Base-by-base conservation (phyloP, 1,140 invertebrate genomes). In the Zaprionus inermis region DNA sequence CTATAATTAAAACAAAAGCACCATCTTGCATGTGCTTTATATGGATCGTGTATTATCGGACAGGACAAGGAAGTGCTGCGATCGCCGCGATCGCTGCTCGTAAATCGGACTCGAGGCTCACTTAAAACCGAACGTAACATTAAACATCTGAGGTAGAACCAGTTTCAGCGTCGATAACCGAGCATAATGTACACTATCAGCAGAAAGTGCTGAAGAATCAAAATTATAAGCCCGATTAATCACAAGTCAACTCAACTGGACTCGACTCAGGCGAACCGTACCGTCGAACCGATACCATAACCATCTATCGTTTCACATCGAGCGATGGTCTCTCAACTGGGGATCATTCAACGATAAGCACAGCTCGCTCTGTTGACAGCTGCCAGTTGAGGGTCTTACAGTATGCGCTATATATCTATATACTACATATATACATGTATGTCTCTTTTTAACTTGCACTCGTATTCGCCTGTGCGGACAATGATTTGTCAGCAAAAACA, bases 181-280 rank as follows among this genome's bases (percentile, higher is more conserved):
- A 44, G 72, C n/a, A n/a, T n/a, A n/a, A n/a, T n/a, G n/a, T 68
- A 79, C 38, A 67, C 76, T 79, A 86, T 72, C 66, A 63, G 72
- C 72, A 67, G 30, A 56, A 52, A 75, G 22, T 49, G 51, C 46
- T 70, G 64, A 20, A 24, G 59, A 59, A 75, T 59, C 58, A 74
- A 76, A 75, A 72, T 78, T 65, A 64, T 78, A 89, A 89, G 68
- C 76, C 59, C 56, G 60, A 79, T 72, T 68, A 69, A 89, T 89
- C 80, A 66, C 68, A 41, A 32, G 10, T 51, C 46, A 36, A 38
- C 9, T 22, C 44, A 46, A 20, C 11, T 46, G 11, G 44, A 20
- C 18, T 49, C 10, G 18, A 4, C 4, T 46, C 7, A 46, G 18
- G 44, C 44, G 44, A 38, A n/a, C 14, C n/a, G 5, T 14, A n/a